Base-by-base conservation (phyloP, 2,888 invertebrate genomes). In the Eristalinus sepulchralis region DNA sequence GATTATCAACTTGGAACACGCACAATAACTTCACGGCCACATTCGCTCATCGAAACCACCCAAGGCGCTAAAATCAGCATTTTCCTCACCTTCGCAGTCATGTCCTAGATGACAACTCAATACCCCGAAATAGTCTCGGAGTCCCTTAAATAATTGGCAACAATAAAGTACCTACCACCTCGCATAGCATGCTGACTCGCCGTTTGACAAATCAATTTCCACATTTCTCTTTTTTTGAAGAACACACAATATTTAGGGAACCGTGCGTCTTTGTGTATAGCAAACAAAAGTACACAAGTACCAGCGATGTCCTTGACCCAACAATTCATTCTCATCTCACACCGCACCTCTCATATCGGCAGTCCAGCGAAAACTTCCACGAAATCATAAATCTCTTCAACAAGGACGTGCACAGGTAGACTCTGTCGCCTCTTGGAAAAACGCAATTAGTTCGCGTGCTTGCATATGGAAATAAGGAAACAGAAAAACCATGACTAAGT, bases 151-250 rank as follows among this genome's bases (percentile, higher is more conserved):
- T 59, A 36, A 55, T 24, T 55, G 34, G 20, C 20, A 73, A 33
- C 67, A 68, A 47, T 63, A 64, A 34, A 13, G 27, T 59, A 57
- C 36, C 11, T 8, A 63, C 73, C 63, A 63, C 78, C 78, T 72
- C 78, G 67, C 36, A 2, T 13, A 66, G 67, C 33, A 67, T 33
- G 24, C 34, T 60, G n/a, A 10, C 24, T 60, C 47, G 55, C 36
- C 20, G 57, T 62, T 83, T 83, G 78, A 78, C 68, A 34, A 34
- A 36, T 83, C 78, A 78, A 78, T 73, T 68, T 63, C 1, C n/a
- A 34, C 0, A 24, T 24, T 31, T 66, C 33, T 20, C 5, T 8
- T 47, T 17, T 47, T 17, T 17, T 47, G n/a, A 17, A 17, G 47
- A n/a, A 6, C 47, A 17, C 5, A 17, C 47, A 47, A 47, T 47